Base-by-base conservation (phyloP, 2,888 invertebrate species). In the Ametastegia equiseti region DNA sequence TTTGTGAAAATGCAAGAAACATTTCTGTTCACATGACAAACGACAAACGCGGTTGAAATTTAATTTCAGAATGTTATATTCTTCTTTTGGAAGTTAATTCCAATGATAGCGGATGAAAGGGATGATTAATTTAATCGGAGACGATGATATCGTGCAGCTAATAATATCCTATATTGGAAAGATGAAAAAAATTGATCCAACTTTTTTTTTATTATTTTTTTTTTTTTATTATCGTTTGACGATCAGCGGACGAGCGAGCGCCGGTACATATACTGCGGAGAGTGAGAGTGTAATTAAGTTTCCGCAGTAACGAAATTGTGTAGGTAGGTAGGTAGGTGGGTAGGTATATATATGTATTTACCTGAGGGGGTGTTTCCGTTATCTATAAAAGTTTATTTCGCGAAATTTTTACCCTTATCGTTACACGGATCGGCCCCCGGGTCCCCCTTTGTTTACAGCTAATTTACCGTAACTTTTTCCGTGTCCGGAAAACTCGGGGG, bases 301-400 rank as follows among this genome's bases (percentile, higher is more conserved):
- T n/a, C 19, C 9, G 42, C 67, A 42, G 39, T 67, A 67, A 67
- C 67, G 67, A 39, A 67, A 67, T 67, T 42, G 36, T 39, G 67
- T 36, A 50, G 3, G 3, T n/a, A n/a, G n/a, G n/a, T n/a, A n/a
- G n/a, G n/a, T n/a, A n/a, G n/a, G n/a, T 45, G 11, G 6, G 11
- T 47, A 47, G 11, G 15, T 47, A 47, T 5, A 47, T 4, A 47
- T 5, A 47, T n/a, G 33, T 65, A 36, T 15, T 9, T 65, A 65
- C 63, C 50, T 42, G 54, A 23, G 1, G 36, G 65, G 13, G 13
- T 63, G 65, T 67, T 67, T 67, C 47, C 47, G 71, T 71, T 71
- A 71, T 71, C 71, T 71, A 71, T 71, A 71, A 71, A 71, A 71
- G 71, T 71, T 71, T 71, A 71, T 71, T 47, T 39, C 45, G n/a